Evolutionary conservation across 2,888 invertebrate species (phyloP).

Genomic region (Coelopa pilipes): DNA sequence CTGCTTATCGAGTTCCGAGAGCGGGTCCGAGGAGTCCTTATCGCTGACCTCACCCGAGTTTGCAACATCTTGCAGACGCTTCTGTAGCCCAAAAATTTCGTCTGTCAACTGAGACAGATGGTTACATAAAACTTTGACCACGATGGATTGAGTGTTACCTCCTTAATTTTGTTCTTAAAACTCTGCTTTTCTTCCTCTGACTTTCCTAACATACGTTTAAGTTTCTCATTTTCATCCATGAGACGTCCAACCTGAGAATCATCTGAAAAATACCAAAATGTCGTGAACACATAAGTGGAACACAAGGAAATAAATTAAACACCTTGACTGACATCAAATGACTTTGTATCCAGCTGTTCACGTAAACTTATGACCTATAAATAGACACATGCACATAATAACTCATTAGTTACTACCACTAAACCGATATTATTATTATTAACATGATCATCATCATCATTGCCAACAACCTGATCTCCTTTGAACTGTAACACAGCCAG

Average conservation of each 20-base stretch:
- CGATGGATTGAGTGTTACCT: constrained; percentile 46
- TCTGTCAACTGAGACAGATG: constrained; percentile 54
- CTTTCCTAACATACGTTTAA: constrained; percentile 60
- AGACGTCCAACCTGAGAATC: constrained; percentile 53
- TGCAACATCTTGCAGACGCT: constrained; percentile 56
- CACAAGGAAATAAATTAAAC: background rate
- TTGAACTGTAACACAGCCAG: constrained; percentile 61
- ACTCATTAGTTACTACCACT: too few relatives aligned
- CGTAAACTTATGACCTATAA: constrained; percentile 40
- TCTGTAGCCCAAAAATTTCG: constrained; percentile 59
- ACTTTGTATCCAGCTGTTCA: constrained; percentile 48
- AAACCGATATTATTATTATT: too few relatives aligned
- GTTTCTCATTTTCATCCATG: constrained; percentile 61
- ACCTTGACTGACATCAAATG: constrained; percentile 46
- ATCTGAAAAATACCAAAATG: constrained; percentile 38
- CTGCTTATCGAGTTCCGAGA: constrained; percentile 69
- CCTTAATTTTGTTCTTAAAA: constrained; percentile 57
- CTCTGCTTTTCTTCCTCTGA: constrained; percentile 59
- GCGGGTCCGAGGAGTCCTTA: constrained; percentile 69
- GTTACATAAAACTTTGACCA: background rate
- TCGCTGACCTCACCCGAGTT: constrained; percentile 61
- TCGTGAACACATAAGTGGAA: too few relatives aligned
- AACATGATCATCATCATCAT: background rate
- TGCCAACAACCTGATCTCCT: constrained; percentile 54
- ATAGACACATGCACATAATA: background rate